Evolutionary conservation across 1,140 invertebrate genomes (phyloP).

Genomic region (Brevipalpus yothersi): DNA sequence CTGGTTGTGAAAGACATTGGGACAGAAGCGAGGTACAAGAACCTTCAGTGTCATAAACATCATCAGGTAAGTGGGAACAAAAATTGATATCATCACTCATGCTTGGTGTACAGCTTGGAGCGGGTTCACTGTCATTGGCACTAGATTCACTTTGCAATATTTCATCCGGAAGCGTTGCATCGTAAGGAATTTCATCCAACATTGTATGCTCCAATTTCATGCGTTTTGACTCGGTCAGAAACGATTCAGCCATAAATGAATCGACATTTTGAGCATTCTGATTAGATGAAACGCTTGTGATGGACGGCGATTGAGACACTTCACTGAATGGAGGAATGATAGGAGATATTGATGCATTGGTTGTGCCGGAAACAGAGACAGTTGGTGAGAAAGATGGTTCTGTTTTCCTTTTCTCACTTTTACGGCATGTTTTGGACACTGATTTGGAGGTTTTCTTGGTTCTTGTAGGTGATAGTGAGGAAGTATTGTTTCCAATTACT

Average conservation of each 20-base stretch:
- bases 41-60: conserved; percentile 5
- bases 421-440: background rate
- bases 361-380: background rate
- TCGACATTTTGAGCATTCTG: too few species aligned
- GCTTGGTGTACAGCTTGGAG: background rate
- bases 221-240: background rate
- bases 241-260: background rate
- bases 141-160: conserved; percentile 3
- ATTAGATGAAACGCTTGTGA: background rate
- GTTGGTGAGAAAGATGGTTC: background rate
- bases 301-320: background rate
- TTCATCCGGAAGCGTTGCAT: background rate
- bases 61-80: conserved; percentile 1
- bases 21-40: background rate
- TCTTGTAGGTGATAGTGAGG: background rate
- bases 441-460: background rate
- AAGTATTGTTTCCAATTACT: background rate
- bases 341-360: background rate
- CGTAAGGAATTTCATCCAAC: conserved; percentile 2
- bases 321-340: background rate
- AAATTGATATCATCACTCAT: background rate
- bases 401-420: background rate
- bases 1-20: background rate
- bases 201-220: background rate
- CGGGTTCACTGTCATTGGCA: background rate